Percentiles rank a stretch among this genome's conserved stretches.
phyloP scores from a whole-genome alignment of 2,888 invertebrate genomes.

The Nomada flava region DNA sequence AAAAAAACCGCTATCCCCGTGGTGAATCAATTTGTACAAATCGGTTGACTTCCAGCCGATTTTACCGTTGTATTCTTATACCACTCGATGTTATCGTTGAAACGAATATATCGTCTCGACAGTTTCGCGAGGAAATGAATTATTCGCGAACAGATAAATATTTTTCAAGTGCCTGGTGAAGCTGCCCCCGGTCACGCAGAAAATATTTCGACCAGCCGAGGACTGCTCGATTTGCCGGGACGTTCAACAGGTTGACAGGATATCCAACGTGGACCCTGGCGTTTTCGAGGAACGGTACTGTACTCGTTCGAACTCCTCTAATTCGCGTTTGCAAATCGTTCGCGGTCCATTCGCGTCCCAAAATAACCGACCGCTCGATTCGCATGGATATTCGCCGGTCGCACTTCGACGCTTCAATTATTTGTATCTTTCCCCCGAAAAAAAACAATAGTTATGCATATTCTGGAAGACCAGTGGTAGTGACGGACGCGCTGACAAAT shows the following conservation, averaged over 20 bases:
- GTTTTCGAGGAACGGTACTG: slow-evolving; percentile 89
- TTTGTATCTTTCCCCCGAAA: not conserved
- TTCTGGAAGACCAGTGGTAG: slow-evolving; percentile 91
- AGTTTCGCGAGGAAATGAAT: not conserved
- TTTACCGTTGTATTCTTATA: too few species aligned
- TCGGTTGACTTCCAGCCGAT: too few species aligned
- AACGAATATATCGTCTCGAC: too few species aligned
- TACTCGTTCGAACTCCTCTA: slow-evolving; percentile 11
- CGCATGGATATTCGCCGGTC: too few species aligned
- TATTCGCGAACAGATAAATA: not conserved
- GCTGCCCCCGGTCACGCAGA: slow-evolving; percentile 74
- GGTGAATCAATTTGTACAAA: too few species aligned
- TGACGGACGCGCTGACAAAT: slow-evolving; percentile 91
- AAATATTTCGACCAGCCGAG: slow-evolving; percentile 90
- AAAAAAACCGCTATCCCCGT: not conserved
- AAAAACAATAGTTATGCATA: slow-evolving; percentile 87
- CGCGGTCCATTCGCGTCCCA: not conserved
- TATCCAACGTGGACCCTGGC: slow-evolving; percentile 88
- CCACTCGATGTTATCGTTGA: too few species aligned
- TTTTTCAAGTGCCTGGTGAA: slow-evolving; percentile 77
- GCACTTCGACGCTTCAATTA: not conserved
- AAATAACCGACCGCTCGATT: too few species aligned
- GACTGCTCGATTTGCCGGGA: slow-evolving; percentile 91
- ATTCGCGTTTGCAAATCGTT: not conserved
- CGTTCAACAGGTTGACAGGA: slow-evolving; percentile 87